phyloP scores from a whole-genome alignment of 2,113 vertebrate species.

The Bucco capensis region DNA sequence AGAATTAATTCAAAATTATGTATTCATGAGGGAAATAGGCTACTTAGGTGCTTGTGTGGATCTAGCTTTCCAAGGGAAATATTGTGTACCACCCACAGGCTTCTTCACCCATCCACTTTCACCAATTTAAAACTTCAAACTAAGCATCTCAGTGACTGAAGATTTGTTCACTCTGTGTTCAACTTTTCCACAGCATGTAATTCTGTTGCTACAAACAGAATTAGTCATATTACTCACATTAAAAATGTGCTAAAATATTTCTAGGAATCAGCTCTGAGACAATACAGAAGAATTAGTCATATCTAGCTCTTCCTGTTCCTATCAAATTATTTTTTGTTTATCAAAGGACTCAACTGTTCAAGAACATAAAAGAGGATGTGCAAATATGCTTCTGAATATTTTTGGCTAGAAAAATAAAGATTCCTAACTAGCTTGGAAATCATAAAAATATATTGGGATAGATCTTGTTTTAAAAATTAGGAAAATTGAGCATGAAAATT shows the following conservation, averaged over 20 bases:
- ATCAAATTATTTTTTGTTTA: not conserved
- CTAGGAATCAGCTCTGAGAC: not conserved
- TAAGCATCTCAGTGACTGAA: not conserved
- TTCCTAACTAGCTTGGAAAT: not conserved
- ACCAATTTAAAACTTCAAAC: not conserved
- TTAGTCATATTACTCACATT: not conserved
- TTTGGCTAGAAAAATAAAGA: not conserved
- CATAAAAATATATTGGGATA: not conserved
- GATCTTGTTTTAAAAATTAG: not conserved
- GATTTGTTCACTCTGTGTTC: not conserved
- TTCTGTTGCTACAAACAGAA: not conserved
- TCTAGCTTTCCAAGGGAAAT: not conserved
- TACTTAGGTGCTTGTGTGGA: not conserved
- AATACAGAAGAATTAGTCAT: not conserved
- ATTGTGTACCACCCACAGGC: not conserved
- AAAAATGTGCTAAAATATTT: not conserved
- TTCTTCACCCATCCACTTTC: not conserved
- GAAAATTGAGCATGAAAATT: not conserved
- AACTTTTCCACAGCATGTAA: not conserved
- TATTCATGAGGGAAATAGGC: not conserved
- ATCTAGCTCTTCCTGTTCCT: not conserved
- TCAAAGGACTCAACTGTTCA: not conserved
- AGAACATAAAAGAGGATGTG: not conserved
- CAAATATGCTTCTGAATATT: not conserved
- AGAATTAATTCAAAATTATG: not conserved